Evolutionary conservation across 1,140 invertebrate genomes (phyloP), one percentile per base, ranked within the genome.

Genomic region (Drosophila murphyi): DNA sequence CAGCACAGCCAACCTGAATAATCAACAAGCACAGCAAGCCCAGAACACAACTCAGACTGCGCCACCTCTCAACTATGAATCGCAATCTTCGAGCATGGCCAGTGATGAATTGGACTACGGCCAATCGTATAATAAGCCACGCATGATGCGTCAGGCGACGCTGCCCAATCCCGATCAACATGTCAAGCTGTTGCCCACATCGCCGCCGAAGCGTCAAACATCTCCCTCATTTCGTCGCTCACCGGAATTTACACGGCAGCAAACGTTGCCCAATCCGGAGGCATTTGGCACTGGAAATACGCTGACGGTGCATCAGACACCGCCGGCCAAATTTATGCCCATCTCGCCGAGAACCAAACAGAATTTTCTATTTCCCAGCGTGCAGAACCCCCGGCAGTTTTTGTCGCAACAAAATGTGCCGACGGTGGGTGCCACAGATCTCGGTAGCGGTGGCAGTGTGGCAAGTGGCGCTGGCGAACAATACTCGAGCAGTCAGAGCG

Each of bases 141-240:
- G 91, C 5, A 91, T 92, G 77, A 76, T 86, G 61, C 83, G 92
- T 0, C 92, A 92, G 76, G 87, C 91, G 4, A 92, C 92, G 2
- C 51, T 92, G 35, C 92, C 92, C 5, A 92, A 92, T 85, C 92
- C 92, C 2, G 92, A 92, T 50, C 92, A 92, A 59, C 91, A 92
- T 75, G 78, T 92, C 5, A 92, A 92, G 72, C 57, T 92, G 45
- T 10, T 92, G 52, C 92, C 92, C 6, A 92, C 92, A 4, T 92
- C 92, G 47, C 92, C 92, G 43, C 92, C 92, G 3, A 92, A 92
- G 69, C 87, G 92, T 2, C 91, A 92, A 59, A 90, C 90, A 0
- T 92, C 92, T 0, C 92, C 92, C 5, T 91, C 92, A 29, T 92
- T 90, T 10, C 85, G 92, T 2, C 89, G 92, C 2, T 92, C 92